A percentile compares a stretch with the other conserved stretches of the same genome.
Conservation (phyloP, 2,797 vertebrate species). For the Argyrosomus regius region DNA sequence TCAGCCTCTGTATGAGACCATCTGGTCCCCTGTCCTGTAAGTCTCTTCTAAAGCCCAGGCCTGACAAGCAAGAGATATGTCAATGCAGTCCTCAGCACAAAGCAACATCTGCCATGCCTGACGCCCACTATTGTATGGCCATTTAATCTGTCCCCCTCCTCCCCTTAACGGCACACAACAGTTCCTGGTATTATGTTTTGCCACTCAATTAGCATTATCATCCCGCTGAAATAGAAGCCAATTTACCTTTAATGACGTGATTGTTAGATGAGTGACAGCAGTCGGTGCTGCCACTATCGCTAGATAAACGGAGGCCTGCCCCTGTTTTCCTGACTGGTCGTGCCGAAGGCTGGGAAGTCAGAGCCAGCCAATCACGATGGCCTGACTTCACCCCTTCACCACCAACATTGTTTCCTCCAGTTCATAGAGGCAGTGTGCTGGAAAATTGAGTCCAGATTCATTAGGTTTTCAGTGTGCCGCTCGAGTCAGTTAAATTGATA, state of each 20-base stretch:
- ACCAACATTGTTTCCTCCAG: constrained; percentile 98
- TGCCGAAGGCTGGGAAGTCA: constrained; percentile 83
- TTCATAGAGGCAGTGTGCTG: constrained; percentile 99
- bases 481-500: constrained; percentile 99
- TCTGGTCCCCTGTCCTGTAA: constrained; percentile 94
- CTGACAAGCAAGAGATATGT: constrained; percentile 99
- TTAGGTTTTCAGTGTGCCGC: constrained; percentile 98
- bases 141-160: constrained; percentile 98
- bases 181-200: constrained; percentile 99
- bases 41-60: constrained; percentile 93
- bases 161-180: constrained; percentile 96
- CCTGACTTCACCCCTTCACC: constrained; percentile 92
- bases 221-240: constrained; percentile 99
- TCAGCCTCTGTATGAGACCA: constrained; percentile 91
- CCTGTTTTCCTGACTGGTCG: constrained; percentile 88
- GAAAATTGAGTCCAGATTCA: constrained; percentile 99
- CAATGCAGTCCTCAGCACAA: constrained; percentile 95
- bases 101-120: constrained; percentile 99
- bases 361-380: constrained; percentile 89
- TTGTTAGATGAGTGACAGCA: constrained; percentile 98
- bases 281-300: constrained; percentile 88
- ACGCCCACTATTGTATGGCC: constrained; percentile 97
- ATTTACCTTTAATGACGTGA: constrained; percentile 99
- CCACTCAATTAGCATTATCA: constrained; percentile 99
- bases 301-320: constrained; percentile 90